Conservation (phyloP, 2,797 vertebrate species). For the Nannoperca australis region DNA sequence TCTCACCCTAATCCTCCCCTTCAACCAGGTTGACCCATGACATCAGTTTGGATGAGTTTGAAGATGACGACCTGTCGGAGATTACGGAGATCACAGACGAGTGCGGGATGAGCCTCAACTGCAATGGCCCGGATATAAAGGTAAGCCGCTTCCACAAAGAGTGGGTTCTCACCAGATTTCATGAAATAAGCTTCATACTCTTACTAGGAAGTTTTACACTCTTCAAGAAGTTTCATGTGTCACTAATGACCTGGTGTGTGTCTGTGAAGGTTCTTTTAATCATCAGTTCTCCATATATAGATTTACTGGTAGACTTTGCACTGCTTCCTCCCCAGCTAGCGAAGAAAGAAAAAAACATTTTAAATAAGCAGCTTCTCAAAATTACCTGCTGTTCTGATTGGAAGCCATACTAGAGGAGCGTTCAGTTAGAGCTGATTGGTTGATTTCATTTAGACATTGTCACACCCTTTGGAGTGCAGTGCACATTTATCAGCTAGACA, state of each 20-base stretch:
- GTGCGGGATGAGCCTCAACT: constrained; percentile 94
- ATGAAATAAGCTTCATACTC: not conserved
- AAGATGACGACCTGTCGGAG: constrained; percentile 98
- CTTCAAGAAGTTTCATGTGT: not conserved
- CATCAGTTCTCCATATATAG: not conserved
- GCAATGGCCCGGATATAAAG: constrained; percentile 90
- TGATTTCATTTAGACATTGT: not conserved
- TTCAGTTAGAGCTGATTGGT: not conserved
- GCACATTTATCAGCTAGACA: not conserved
- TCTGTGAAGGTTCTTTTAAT: not conserved
- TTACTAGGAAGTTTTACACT: not conserved
- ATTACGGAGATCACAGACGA: constrained; percentile 94
- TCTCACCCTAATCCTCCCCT: constrained; percentile 27
- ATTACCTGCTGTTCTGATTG: not conserved
- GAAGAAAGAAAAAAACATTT: not conserved
- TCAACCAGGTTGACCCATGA: constrained; percentile 94
- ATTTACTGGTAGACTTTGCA: not conserved
- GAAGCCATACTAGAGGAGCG: not conserved
- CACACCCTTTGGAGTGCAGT: not conserved
- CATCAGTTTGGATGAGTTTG: constrained; percentile 98
- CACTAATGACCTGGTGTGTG: not conserved
- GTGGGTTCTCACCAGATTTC: not conserved
- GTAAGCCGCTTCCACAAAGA: constrained; percentile 73
- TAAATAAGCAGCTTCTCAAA: not conserved
- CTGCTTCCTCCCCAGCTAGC: not conserved